Evolutionary conservation across 2,888 invertebrate genomes (phyloP).

Genomic region (Thelaira solivaga): DNA sequence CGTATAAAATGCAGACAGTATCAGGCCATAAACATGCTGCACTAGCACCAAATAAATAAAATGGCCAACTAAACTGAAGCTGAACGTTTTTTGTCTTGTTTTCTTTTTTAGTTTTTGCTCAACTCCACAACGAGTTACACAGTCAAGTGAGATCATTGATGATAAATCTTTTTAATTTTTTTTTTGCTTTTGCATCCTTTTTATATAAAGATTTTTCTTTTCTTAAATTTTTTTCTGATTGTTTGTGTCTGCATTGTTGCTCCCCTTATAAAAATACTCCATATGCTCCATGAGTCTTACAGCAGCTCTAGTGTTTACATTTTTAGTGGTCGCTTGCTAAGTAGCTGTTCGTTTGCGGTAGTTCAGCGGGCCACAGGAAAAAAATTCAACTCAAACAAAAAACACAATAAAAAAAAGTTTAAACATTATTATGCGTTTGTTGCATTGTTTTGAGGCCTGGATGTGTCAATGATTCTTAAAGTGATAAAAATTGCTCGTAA

Average conservation of each 20-base stretch:
- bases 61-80: constrained; percentile 45
- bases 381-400: constrained; percentile 10
- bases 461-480: constrained; percentile 77
- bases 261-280: constrained; percentile 11
- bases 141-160: constrained; percentile 57
- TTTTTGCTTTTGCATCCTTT: constrained; percentile 15
- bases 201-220: constrained; percentile 6
- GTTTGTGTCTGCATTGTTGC: no score
- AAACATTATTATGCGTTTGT: constrained; percentile 51
- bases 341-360: neutral
- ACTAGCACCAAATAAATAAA: constrained; percentile 62
- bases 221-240: neutral
- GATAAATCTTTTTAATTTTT: constrained; percentile 53
- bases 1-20: constrained; percentile 56
- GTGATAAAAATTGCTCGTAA: constrained; percentile 78
- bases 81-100: neutral
- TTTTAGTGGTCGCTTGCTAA: neutral
- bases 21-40: constrained; percentile 61
- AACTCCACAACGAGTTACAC: constrained; percentile 9
- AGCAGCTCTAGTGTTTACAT: neutral
- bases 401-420: constrained; percentile 36
- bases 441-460: constrained; percentile 70
- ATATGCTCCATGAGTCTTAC: constrained; percentile 15
- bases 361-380: neutral
- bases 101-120: no score